Percentiles rank a stretch among this genome's conserved stretches.
Conservation (phyloP, 2,888 invertebrate species). For the Abrostola tripartita region DNA sequence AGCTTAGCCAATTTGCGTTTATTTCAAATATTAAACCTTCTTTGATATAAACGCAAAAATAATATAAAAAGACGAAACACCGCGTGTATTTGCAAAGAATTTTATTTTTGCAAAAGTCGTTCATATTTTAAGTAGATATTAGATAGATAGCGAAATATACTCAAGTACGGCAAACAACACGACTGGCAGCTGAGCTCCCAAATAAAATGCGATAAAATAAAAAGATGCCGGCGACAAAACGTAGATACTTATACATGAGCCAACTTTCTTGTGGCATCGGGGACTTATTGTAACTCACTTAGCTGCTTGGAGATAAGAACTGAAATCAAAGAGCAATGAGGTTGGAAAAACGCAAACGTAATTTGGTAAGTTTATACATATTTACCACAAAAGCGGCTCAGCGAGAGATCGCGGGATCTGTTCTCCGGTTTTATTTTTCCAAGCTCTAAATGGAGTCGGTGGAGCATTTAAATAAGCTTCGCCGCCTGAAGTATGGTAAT, state of each 20-base stretch:
- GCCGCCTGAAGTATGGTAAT: constrained; percentile 88
- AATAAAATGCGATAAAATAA: constrained; percentile 87
- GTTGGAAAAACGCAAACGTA: constrained; percentile 54
- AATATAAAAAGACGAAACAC: constrained; percentile 22
- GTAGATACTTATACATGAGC: constrained; percentile 81
- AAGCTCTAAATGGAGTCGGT: constrained; percentile 89
- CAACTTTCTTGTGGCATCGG: constrained; percentile 53
- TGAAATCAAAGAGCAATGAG: constrained; percentile 51
- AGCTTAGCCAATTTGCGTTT: constrained; percentile 45
- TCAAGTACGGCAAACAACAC: constrained; percentile 80
- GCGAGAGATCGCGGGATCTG: constrained; percentile 86
- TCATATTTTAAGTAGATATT: constrained; percentile 61
- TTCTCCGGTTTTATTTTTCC: constrained; percentile 87
- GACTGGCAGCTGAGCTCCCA: constrained; percentile 84
- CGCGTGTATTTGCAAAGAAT: constrained; percentile 27
- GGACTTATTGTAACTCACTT: constrained; percentile 34
- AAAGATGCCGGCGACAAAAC: constrained; percentile 85
- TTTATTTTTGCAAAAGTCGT: constrained; percentile 45
- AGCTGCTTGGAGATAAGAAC: constrained; percentile 56
- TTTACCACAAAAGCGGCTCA: constrained; percentile 88
- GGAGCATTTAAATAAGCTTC: constrained; percentile 89
- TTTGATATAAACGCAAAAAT: constrained; percentile 30
- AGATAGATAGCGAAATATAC: constrained; percentile 66
- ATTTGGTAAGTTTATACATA: constrained; percentile 84
- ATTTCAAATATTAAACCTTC: constrained; percentile 50